Base-by-base conservation (phyloP, 2,888 invertebrate genomes). In the Vesta saturnalis region DNA sequence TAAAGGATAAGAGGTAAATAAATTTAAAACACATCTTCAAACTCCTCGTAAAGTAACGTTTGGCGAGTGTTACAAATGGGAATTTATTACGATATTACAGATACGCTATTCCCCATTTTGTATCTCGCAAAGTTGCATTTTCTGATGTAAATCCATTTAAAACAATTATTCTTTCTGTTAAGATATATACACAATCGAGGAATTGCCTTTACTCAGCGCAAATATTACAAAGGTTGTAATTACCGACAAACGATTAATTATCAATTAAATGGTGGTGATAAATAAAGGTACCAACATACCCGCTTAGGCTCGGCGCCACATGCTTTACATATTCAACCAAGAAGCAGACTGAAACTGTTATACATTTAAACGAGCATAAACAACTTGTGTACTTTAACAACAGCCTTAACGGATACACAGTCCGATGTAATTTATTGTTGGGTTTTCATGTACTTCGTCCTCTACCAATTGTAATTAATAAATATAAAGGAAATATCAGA, bases 231-330 rank as follows among this genome's bases (percentile, higher is more conserved):
- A 69, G 63, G 67, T 78, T 75, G 78, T 77, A 81, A 80, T 80
- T 81, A 80, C 76, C 74, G 69, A 74, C 75, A 76, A 80, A 79
- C 79, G 77, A 81, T 80, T 81, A 81, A 81, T 80, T 81, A 80
- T 79, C 77, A 80, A 79, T 80, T 79, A 80, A 80, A 80, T 75
- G 77, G 76, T 72, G 74, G 79, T 69, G 76, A 80, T 81, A 80
- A 80, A 79, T 80, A 80, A 80, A 59, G 72, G 73, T 72, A 68
- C 74, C 74, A 72, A 75, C 73, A 72, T 73, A 74, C 72, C 63
- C 69, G 67, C 70, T 71, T 49, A 70, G 64, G 64, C 71, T 64
- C 74, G 76, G 75, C 76, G 77, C 77, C 76, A 74, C 73, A 75
- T 74, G 76, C 72, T 72, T 69, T 66, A 68, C 67, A 72, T 63